phyloP scores from a whole-genome alignment of 2,888 invertebrate species.

The Bombyx huttoni region DNA sequence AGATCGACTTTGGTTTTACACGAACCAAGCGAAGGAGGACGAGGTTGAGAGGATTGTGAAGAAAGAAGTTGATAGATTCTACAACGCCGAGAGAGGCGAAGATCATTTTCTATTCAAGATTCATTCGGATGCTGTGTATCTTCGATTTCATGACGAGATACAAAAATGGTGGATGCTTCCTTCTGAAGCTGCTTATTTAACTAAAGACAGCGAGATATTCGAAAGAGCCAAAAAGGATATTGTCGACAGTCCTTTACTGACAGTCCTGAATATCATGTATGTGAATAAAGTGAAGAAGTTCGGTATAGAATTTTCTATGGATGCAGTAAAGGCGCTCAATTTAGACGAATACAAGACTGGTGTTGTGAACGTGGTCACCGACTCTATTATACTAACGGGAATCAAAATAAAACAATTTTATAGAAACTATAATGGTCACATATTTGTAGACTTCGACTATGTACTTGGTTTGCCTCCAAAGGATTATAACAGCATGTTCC shows the following conservation, averaged over 20 bases:
- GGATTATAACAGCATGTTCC: slow-evolving; percentile 19
- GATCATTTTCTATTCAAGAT: slow-evolving; percentile 20
- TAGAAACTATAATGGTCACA: slow-evolving; percentile 9
- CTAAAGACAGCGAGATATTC: slow-evolving; percentile 17
- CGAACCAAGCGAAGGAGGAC: slow-evolving; percentile 26
- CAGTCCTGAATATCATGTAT: slow-evolving; percentile 22
- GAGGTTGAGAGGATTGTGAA: slow-evolving; percentile 21
- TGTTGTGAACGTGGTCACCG: slow-evolving; percentile 17
- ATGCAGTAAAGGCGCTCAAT: slow-evolving; percentile 13
- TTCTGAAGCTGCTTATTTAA: slow-evolving; percentile 18
- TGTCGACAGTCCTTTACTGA: slow-evolving; percentile 22
- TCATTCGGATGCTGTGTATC: slow-evolving; percentile 27
- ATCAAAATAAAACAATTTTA: slow-evolving; percentile 21
- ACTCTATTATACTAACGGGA: slow-evolving; percentile 16
- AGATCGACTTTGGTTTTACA: slow-evolving; percentile 25
- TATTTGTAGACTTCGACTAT: slow-evolving; percentile 25
- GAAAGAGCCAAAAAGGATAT: slow-evolving; percentile 23
- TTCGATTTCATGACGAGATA: slow-evolving; percentile 28
- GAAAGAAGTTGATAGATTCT: slow-evolving; percentile 18
- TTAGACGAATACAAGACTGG: slow-evolving; percentile 8
- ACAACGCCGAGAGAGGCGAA: slow-evolving; percentile 14
- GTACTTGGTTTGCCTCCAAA: slow-evolving; percentile 18
- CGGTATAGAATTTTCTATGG: slow-evolving; percentile 13
- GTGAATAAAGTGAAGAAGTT: slow-evolving; percentile 19
- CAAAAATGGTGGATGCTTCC: slow-evolving; percentile 31